These are phyloP conservation scores for Drosophila mercatorum DNA, from an alignment of 2,888 invertebrate species.

Conservation along the genomic window DNA sequence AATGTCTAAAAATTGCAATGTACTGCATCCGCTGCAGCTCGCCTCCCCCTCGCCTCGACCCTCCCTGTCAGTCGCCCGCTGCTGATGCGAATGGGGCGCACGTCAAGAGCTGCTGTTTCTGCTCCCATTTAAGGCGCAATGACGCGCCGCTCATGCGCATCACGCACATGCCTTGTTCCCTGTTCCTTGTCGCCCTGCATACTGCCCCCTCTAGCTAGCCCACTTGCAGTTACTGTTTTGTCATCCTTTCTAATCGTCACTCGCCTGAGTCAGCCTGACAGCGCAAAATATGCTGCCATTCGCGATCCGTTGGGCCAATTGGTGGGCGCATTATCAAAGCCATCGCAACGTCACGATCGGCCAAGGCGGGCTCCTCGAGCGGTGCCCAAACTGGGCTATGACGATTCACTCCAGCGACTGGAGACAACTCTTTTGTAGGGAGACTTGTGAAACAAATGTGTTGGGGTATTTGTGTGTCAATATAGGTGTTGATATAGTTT, in stretches of 20 bases:
- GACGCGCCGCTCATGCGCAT: slow-evolving; percentile 77
- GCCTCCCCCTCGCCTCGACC: not conserved
- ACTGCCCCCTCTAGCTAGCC: not conserved
- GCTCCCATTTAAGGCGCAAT: slow-evolving; percentile 79
- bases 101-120: slow-evolving; percentile 55
- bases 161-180: slow-evolving; percentile 64
- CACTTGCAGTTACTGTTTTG: slow-evolving; percentile 34
- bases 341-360: slow-evolving; percentile 53
- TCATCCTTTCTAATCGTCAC: slow-evolving; percentile 70
- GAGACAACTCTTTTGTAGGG: not conserved
- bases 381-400: slow-evolving; percentile 31
- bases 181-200: slow-evolving; percentile 17
- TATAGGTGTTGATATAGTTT: not conserved
- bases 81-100: slow-evolving; percentile 38
- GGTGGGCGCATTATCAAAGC: slow-evolving; percentile 65
- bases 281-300: slow-evolving; percentile 38
- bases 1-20: slow-evolving; percentile 71
- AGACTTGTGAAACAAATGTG: not conserved
- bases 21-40: slow-evolving; percentile 30
- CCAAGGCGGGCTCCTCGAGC: slow-evolving; percentile 43
- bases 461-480: not conserved
- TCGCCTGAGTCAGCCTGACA: slow-evolving; percentile 35
- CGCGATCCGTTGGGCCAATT: slow-evolving; percentile 52
- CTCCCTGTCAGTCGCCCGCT: not conserved
- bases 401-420: slow-evolving; percentile 16